Percentiles rank a stretch among this genome's conserved stretches.
Conservation (phyloP, 2,888 invertebrate species). For the Napeogenes inachia region DNA sequence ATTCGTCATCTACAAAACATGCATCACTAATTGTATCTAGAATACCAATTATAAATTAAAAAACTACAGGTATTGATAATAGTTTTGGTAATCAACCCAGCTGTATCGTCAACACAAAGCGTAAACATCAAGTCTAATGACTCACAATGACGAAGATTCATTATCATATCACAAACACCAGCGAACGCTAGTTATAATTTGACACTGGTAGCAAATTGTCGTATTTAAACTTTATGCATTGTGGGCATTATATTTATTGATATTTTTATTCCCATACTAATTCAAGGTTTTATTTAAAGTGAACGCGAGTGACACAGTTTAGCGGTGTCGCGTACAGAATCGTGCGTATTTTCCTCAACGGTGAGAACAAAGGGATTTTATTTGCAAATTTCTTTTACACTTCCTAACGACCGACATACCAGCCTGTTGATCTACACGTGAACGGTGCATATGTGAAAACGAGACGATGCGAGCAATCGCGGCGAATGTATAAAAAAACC, state of each 20-base stretch:
- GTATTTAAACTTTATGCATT: slow-evolving; percentile 40
- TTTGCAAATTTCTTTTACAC: slow-evolving; percentile 53
- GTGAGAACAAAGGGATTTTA: slow-evolving; percentile 67
- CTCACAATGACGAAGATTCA: slow-evolving; percentile 74
- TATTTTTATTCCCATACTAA: slow-evolving; percentile 34
- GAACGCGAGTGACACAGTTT: slow-evolving; percentile 53
- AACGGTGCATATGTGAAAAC: slow-evolving; percentile 59
- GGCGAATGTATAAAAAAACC: slow-evolving; percentile 66
- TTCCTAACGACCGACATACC: slow-evolving; percentile 48
- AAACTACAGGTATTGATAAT: slow-evolving; percentile 44
- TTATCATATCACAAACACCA: slow-evolving; percentile 70
- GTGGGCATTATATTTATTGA: slow-evolving; percentile 35
- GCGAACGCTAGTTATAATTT: slow-evolving; percentile 64
- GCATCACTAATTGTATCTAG: slow-evolving; percentile 53
- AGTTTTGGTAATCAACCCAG: slow-evolving; percentile 25
- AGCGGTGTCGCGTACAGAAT: slow-evolving; percentile 43
- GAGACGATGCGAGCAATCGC: slow-evolving; percentile 61
- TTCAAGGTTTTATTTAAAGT: slow-evolving; percentile 51
- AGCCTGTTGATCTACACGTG: slow-evolving; percentile 72
- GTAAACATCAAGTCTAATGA: slow-evolving; percentile 69
- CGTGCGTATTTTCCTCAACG: slow-evolving; percentile 61
- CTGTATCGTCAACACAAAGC: slow-evolving; percentile 67
- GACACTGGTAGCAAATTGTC: slow-evolving; percentile 57
- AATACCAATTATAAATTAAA: slow-evolving; percentile 51
- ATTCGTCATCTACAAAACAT: slow-evolving; percentile 37